Evolutionary conservation across 2,113 vertebrate species (phyloP).

Genomic region (Eclectus roratus): DNA sequence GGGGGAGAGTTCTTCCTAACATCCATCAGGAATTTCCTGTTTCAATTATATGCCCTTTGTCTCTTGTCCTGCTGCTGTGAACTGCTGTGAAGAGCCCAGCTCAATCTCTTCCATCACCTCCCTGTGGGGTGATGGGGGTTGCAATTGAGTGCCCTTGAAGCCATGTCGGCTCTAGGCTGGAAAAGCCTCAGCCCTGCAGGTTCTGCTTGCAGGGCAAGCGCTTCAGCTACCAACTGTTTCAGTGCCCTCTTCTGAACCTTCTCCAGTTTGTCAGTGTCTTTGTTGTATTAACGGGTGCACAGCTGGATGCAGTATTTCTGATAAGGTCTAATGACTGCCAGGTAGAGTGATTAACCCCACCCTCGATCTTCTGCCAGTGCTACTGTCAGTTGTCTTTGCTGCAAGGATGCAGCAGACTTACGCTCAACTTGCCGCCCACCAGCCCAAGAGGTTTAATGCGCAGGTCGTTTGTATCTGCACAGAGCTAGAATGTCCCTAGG

Average conservation of each 20-base stretch:
- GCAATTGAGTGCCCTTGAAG: neutral
- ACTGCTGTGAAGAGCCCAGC: neutral
- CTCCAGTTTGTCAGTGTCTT: neutral
- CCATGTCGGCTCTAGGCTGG: neutral
- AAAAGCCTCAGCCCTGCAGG: neutral
- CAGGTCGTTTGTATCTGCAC: neutral
- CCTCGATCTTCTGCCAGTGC: neutral
- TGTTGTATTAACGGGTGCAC: neutral
- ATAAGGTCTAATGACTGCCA: neutral
- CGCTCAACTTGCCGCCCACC: fast-evolving
- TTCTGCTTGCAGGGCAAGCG: neutral
- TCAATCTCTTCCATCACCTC: neutral
- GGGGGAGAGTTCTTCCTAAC: neutral
- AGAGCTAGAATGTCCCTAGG: neutral
- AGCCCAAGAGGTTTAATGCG: neutral
- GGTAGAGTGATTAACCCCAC: neutral
- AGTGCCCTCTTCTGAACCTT: neutral
- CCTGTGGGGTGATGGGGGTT: neutral
- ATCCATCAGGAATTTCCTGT: neutral
- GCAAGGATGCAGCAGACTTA: neutral
- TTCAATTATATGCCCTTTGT: neutral
- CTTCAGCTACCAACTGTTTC: neutral
- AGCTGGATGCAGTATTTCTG: neutral
- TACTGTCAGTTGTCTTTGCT: neutral
- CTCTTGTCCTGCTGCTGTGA: neutral